Percentiles rank a stretch among this genome's conserved stretches.
These are phyloP conservation scores for Andrena camellia DNA, from an alignment of 2,888 invertebrate species.

Conservation along the genomic window DNA sequence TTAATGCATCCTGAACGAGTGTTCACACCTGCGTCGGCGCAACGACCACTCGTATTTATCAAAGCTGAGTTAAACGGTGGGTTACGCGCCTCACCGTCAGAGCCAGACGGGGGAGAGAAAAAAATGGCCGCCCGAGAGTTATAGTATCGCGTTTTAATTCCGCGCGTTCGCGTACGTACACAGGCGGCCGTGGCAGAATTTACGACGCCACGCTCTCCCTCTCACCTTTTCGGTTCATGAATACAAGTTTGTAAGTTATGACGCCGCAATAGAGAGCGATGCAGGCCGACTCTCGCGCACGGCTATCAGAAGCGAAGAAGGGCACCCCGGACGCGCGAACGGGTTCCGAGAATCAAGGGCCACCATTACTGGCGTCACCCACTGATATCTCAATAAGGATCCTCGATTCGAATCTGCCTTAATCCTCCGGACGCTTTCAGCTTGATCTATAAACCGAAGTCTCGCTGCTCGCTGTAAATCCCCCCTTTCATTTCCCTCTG, in stretches of 20 bases:
- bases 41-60: conserved; percentile 49
- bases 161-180: conserved; percentile 45
- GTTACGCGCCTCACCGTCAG: conserved; percentile 38
- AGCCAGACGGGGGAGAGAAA: not conserved
- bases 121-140: conserved; percentile 36
- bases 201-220: conserved; percentile 54
- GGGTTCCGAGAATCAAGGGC: conserved; percentile 62
- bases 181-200: conserved; percentile 35
- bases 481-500: not conserved
- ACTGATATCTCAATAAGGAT: conserved; percentile 69
- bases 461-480: not conserved
- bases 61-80: conserved; percentile 36
- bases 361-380: conserved; percentile 61
- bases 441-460: conserved; percentile 18
- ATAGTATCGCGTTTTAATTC: conserved; percentile 62
- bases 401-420: conserved; percentile 44
- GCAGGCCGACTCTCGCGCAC: conserved; percentile 23
- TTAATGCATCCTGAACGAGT: conserved; percentile 45
- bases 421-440: conserved; percentile 35
- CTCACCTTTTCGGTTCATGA: conserved; percentile 59
- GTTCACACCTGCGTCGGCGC: conserved; percentile 40
- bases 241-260: conserved; percentile 60
- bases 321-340: conserved; percentile 56
- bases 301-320: conserved; percentile 56
- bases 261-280: conserved; percentile 60